Evolutionary conservation across 2,113 vertebrate species (phyloP).

Genomic region (Grammomys surdaster): DNA sequence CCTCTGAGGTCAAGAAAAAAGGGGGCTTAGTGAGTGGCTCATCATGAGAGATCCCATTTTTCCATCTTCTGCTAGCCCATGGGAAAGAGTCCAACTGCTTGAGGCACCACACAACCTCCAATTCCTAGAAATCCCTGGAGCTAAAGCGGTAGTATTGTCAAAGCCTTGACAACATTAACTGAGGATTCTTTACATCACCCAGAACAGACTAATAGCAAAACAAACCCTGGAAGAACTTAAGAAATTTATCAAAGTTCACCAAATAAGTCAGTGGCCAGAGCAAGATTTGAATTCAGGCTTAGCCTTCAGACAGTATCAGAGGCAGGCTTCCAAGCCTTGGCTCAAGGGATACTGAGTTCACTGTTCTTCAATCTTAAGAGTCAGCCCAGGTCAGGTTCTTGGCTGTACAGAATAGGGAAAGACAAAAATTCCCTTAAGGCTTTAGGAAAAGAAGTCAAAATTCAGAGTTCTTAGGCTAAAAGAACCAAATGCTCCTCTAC

Average conservation of each 20-base stretch:
- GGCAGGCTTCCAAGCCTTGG: conserved; percentile 10
- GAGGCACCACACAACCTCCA: neutral
- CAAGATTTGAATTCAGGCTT: conserved; percentile 71
- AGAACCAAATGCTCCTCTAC: conserved; percentile 32
- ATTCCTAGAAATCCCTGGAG: conserved; percentile 27
- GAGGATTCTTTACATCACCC: neutral
- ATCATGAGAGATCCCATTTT: conserved; percentile 27
- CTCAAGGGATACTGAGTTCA: conserved; percentile 52
- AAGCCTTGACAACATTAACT: conserved; percentile 30
- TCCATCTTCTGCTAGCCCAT: conserved; percentile 25
- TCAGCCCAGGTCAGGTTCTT: conserved; percentile 78
- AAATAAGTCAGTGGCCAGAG: conserved; percentile 40
- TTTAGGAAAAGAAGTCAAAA: conserved; percentile 75
- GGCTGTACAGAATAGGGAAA: conserved; percentile 68
- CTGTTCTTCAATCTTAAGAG: conserved; percentile 60
- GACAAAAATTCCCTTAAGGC: conserved; percentile 73
- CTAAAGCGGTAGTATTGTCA: neutral
- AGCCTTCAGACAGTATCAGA: conserved; percentile 52
- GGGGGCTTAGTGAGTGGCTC: neutral
- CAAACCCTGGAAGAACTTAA: conserved; percentile 53
- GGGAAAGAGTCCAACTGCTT: neutral
- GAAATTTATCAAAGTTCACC: conserved; percentile 51
- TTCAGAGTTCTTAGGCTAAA: conserved; percentile 46
- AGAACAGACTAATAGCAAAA: conserved; percentile 54
- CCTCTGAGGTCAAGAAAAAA: conserved; percentile 24